Evolutionary conservation across 2,888 invertebrate species (phyloP), one percentile per base, ranked within the genome.

Genomic region (Strigamia crassipes): DNA sequence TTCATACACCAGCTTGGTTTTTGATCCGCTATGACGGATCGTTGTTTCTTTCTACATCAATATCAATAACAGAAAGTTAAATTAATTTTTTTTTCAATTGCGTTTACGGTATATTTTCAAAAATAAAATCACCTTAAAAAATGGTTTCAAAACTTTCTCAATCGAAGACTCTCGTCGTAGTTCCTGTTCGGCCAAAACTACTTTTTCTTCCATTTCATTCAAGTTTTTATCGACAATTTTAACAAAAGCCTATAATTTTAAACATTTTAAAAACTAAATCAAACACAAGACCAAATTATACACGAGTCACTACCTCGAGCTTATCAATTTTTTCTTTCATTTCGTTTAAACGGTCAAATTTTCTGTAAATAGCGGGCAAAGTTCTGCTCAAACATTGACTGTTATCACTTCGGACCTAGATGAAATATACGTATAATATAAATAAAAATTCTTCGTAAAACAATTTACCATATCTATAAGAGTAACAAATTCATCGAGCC

Each of bases 281-380:
- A 73, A 66, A 18, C 1, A 73, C 23, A 73, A 27, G 21, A 10
- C 9, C 31, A 78, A 31, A 78, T n/a, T 78, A 38, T 9, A 18
- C 15, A 27, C 34, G 1, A 78, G 1, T 13, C 27, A 18, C 34
- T 78, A 61, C 61, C 61, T 61, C 61, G 3, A 61, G 18, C 18
- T 61, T 61, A 15, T 78, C 78, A 78, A 78, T 38, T 78, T 78
- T 78, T 78, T 38, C 78, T 78, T 78, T 38, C 23, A 78, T 78
- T 38, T 38, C 78, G n/a, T 78, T 78, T 10, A 78, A 15, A 31
- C 38, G 18, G n/a, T 78, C 78, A 38, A 38, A 78, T 38, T 31
- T 78, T 31, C 31, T 10, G 18, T 78, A 78, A 31, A 78, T 78
- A 8, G 31, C 27, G 13, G 78, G 78, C 18, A 78, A 38, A n/a